These are phyloP conservation scores for Actinopyga echinites DNA, from an alignment of 53 echinoderm and acorn worm genomes.

Conservation along the genomic window DNA sequence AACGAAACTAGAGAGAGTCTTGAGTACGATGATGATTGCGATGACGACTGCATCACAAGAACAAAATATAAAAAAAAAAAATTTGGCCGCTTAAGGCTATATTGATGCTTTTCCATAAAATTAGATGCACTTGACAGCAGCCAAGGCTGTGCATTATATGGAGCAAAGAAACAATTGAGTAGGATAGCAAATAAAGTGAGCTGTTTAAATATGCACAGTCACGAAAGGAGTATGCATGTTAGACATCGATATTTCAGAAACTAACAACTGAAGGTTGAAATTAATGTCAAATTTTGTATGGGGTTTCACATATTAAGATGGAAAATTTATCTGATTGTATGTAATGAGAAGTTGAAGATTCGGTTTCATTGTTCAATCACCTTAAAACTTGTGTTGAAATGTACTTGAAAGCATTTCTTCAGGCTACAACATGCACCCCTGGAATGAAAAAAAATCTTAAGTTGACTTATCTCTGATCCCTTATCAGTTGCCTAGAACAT, in stretches of 20 bases:
- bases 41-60: conserved; percentile 51
- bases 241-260: conserved; percentile 41
- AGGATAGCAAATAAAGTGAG: conserved; percentile 43
- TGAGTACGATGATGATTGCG: conserved; percentile 37
- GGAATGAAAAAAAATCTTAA: too few relatives aligned
- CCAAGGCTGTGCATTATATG: conserved; percentile 40
- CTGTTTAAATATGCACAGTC: conserved; percentile 49
- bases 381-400: not conserved
- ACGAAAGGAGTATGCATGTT: conserved; percentile 40
- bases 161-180: conserved; percentile 39
- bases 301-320: conserved; percentile 40
- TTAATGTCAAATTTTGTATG: conserved; percentile 46
- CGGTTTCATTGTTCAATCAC: conserved; percentile 3
- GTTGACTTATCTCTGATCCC: too few relatives aligned
- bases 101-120: conserved; percentile 51
- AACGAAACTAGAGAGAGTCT: conserved; percentile 47
- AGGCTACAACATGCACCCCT: too few relatives aligned
- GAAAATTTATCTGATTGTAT: conserved; percentile 39
- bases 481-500: too few relatives aligned
- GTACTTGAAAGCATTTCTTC: too few relatives aligned
- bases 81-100: conserved; percentile 45
- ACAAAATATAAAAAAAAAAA: conserved; percentile 33
- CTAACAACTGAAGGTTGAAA: conserved; percentile 45
- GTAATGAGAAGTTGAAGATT: conserved; percentile 7
- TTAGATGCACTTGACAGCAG: conserved; percentile 43